Base-by-base conservation (phyloP, 1,140 invertebrate species). In the Grapholita molesta region DNA sequence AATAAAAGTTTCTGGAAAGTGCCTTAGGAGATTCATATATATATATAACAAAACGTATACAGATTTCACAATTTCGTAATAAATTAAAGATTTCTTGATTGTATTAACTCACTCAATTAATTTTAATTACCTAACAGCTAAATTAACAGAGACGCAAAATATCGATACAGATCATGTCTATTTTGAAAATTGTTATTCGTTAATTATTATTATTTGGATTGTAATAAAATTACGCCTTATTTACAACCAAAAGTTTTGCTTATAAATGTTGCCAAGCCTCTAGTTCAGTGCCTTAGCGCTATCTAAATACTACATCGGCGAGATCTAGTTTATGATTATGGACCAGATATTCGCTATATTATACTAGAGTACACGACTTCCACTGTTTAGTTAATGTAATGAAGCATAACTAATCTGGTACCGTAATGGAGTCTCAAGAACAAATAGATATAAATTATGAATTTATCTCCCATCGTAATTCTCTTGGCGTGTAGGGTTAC, bases 241-340 rank as follows among this genome's bases (percentile, higher is more conserved):
- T 61, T 28, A 61, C 15, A 32, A 25, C 32, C 55, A 28, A 28
- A 6, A 25, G n/a, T 52, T 18, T 15, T 52, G 5, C n/a, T 28
- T 24, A 61, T 61, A 25, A 61, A 61, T 61, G 25, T 30, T 8
- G 24, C 28, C n/a, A 28, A 30, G 28, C 12, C n/a, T 52, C 1
- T n/a, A 30, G 55, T 32, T 61, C 55, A n/a, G 28, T 57, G 24
- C 53, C 25, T 61, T 61, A n/a, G 15, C 21, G 55, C 30, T 61
- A 61, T 61, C 55, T 61, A 25, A 28, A 61, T 32, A 61, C 55
- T 61, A 61, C 25, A 32, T 61, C 24, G n/a, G 55, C n/a, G 55
- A 25, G 25, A 61, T 30, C 55, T 61, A 61, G 55, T 28, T 32
- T 61, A 61, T 61, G 24, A 32, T 30, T 30, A 30, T 30, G 28